Percentiles rank a stretch among this genome's conserved stretches.
phyloP scores from a whole-genome alignment of 2,888 invertebrate species.

The Nomada fabriciana region DNA sequence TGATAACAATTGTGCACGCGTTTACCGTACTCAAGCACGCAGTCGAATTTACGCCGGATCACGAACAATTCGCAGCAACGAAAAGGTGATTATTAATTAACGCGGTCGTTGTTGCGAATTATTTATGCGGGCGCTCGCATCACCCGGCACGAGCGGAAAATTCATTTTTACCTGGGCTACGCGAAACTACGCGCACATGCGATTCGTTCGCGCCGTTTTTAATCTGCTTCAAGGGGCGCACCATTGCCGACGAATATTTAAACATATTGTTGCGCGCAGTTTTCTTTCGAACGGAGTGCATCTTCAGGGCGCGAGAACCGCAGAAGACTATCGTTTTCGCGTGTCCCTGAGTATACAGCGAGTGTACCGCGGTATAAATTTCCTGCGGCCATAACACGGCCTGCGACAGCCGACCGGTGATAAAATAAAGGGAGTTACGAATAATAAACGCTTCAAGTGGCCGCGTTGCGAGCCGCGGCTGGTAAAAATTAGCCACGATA shows the following conservation, averaged over 20 bases:
- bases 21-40: not conserved
- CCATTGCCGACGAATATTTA: constrained; percentile 2
- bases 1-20: not conserved
- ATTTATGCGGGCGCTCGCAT: too few species aligned
- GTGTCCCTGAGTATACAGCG: not conserved
- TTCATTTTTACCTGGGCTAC: too few species aligned
- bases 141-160: too few species aligned
- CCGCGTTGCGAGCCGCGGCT: not conserved
- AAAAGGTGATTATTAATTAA: not conserved
- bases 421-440: constrained; percentile 14
- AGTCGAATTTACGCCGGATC: not conserved
- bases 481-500: not conserved
- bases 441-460: not conserved
- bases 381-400: not conserved
- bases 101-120: too few species aligned
- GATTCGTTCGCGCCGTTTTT: not conserved
- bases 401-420: not conserved
- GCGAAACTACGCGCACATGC: too few species aligned
- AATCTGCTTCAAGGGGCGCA: not conserved
- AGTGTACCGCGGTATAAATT: not conserved
- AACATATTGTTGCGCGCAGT: not conserved
- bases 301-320: not conserved
- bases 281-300: not conserved
- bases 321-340: not conserved
- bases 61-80: not conserved